Base-by-base conservation (phyloP, 1,140 invertebrate species). In the Caenorhabditis inopinata region DNA sequence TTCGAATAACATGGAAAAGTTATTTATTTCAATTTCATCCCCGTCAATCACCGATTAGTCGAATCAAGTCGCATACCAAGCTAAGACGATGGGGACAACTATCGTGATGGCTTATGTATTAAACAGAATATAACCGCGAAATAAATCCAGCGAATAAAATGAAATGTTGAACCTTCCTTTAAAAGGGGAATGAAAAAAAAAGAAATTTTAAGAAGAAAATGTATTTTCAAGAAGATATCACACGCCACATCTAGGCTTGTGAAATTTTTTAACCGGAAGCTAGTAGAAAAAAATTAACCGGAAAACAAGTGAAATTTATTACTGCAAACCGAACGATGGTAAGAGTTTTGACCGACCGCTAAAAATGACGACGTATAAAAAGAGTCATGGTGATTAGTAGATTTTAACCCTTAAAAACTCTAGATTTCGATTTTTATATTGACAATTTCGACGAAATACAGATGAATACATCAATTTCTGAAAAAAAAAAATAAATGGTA, bases 31-130 rank as follows among this genome's bases (percentile, higher is more conserved):
- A 68, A 68, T 68, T 68, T 68, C 32, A 58, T 32, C 25, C 5
- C 23, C 58, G 32, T 38, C 58, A 42, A 32, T 68, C 58, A 68
- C 58, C 32, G 58, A 68, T n/a, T 38, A 68, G 29, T 68, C 58
- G 58, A 29, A 68, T 68, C 32, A 32, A 68, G 42, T 68, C 58
- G 58, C 58, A 68, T 68, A 68, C 58, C 58, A 68, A 68, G 38
- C 16, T 25, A 18, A 68, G 32, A 32, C 58, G 58, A 68, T 68
- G 35, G 21, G 58, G 58, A 68, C 58, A 68, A 38, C 58, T 16
- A 68, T 68, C 38, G 58, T 68, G 58, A 38, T 42, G 58, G 21
- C 11, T 9, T 12, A 9, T 32, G 27, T 32, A 29, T 58, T 58
- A 4, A 68, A 42, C 25, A n/a, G 58, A 68, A 16, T 68, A 21